These are phyloP conservation scores for Enteromius anoplus DNA, from an alignment of 2,797 vertebrate genomes.

Conservation along the genomic window DNA sequence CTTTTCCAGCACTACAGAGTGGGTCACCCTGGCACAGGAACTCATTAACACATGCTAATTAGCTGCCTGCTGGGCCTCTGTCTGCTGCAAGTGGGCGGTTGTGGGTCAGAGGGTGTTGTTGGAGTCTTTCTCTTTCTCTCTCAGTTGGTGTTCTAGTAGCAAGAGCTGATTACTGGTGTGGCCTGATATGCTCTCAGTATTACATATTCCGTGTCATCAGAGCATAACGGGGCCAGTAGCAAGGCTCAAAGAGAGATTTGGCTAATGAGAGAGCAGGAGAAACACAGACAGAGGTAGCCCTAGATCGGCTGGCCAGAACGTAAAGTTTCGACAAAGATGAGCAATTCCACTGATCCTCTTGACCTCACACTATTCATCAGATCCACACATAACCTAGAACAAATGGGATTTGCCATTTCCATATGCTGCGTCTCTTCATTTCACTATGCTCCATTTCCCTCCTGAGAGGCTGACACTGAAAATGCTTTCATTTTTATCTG, in stretches of 20 bases:
- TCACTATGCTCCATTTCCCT: conserved; percentile 58
- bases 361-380: conserved; percentile 33
- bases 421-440: conserved; percentile 52
- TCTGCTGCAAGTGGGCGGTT: conserved; percentile 52
- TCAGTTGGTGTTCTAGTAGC: conserved; percentile 26
- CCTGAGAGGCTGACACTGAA: conserved; percentile 29
- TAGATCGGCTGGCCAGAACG: not conserved
- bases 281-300: not conserved
- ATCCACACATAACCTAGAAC: conserved; percentile 41
- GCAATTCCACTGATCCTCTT: conserved; percentile 19
- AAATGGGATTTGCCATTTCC: conserved; percentile 42
- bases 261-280: conserved; percentile 34
- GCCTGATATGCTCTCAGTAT: conserved; percentile 26
- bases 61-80: conserved; percentile 57
- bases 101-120: conserved; percentile 53
- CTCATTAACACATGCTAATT: conserved; percentile 65
- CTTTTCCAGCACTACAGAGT: conserved; percentile 21
- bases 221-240: not conserved
- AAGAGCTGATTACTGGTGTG: conserved; percentile 39
- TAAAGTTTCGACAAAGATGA: conserved; percentile 12
- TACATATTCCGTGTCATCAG: conserved; percentile 26
- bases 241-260: conserved; percentile 27
- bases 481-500: conserved; percentile 50
- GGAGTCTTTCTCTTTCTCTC: conserved; percentile 35
- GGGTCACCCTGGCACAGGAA: conserved; percentile 56